Evolutionary conservation across 2,113 vertebrate genomes (phyloP), one percentile per base, ranked within the genome.

Genomic region (Trichechus manatus): DNA sequence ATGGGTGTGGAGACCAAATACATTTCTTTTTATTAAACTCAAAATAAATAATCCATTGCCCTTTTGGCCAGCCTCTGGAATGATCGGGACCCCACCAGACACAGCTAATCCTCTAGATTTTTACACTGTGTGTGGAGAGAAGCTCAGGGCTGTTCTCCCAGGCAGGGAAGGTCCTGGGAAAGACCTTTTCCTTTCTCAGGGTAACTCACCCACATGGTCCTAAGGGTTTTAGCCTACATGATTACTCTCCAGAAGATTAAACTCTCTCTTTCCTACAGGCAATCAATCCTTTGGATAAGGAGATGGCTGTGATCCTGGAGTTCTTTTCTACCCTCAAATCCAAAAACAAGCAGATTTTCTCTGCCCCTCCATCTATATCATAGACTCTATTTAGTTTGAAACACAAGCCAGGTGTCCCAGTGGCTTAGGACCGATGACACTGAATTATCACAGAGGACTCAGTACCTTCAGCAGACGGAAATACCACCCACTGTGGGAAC

Each of bases 321-420:
- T 44, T 72, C 42, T n/a, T 77, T 74, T 88, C 44, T 63, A 50
- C n/a, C 70, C 39, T 39, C 33, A 5, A 0, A 15, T 85, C 90
- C 78, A 13, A 59, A 91, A 29, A n/a, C 27, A 91, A 83, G 77
- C 75, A 66, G 50, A 50, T 77, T 84, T 95, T 90, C 47, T 95
- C 81, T 23, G 23, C 33, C 31, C 29, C 31, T 88, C 63, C 27
- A 11, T 70, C 74, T 33, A 11, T 1, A 64, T 25, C 25, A 29
- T 33, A 25, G 5, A 33, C 61, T 61, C 13, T 56, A 56, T 56
- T 92, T 89, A 23, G 20, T 59, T 47, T 74, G 85, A 75, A 83
- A 91, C 64, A 29, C 1, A 39, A 80, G 63, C 27, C 29, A 29
- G 74, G 64, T 44, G 23, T 75, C 68, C 74, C 42, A 3, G 11